Base-by-base conservation (phyloP, 2,888 invertebrate genomes). In the Melanargia galathea region DNA sequence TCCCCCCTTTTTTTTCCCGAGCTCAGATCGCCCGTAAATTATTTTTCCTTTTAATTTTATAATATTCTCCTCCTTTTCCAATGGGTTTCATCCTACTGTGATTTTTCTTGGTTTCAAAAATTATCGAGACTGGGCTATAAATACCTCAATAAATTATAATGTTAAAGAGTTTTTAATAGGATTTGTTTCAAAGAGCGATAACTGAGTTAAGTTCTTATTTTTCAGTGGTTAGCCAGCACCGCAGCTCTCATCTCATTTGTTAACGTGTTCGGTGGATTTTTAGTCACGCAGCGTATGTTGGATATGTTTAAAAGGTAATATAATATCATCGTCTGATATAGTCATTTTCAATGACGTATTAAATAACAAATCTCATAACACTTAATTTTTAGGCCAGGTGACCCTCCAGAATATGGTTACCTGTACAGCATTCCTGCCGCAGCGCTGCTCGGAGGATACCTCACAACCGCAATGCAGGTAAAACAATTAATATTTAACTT, bases 251-350 rank as follows among this genome's bases (percentile, higher is more conserved):
- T 97, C 70, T 97, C 97, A 3, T 95, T 97, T 80, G 95, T 97
- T 68, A 97, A 97, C 91, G 96, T 97, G 57, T 97, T 96, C 73
- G 97, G 97, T 71, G 97, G 97, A 60, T 97, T 97, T 84, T 84
- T 96, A 49, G 97, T 97, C 66, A 97, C 97, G 0, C 95, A 97
- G 87, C 92, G 97, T 68, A 97, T 97, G 97, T 91, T 97, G 82
- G 97, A 97, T 83, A 97, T 97, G 97, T 97, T 97, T 87, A 96
- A 94, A 84, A 93, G 95, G 94, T 94, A 84, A 66, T 68, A n/a
- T 38, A 24, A 10, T 2, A 5, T 11, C 2, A n/a, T n/a, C 2
- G n/a, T n/a, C n/a, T n/a, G n/a, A 16, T 40, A 40, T n/a, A 40
- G 7, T 6, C 8, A 30, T 8, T 30, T 30, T n/a, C n/a, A 30